Base-by-base conservation (phyloP, 2,888 invertebrate species). In the Dryobotodes eremita region DNA sequence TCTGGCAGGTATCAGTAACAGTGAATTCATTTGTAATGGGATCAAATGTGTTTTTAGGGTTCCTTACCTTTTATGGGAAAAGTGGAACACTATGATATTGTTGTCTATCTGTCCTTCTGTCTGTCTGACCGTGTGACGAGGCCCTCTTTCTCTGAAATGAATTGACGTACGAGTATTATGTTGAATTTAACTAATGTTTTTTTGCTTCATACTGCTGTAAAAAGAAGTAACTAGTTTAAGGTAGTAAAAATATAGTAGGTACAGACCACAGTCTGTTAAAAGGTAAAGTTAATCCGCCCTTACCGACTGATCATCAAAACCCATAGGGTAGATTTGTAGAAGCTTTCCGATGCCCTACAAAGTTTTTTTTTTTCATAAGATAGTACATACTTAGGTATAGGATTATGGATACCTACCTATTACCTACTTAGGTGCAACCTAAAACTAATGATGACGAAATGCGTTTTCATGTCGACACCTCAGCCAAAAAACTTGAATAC, bases 1-100 rank as follows among this genome's bases (percentile, higher is more conserved):
- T 79, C 20, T 53, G 57, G 53, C 79, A 83, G 84, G 69, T 83
- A 79, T 77, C 20, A 69, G 26, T 83, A 36, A 83, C 78, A 79
- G 57, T 78, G 31, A 64, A 26, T 57, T 26, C 26, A 53, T 70
- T 78, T 69, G 20, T 69, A 31, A 59, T 68, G 20, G 8, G 17
- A 36, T 57, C 15, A 20, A 64, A 42, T 55, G 4, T 50, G 55
- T 23, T 65, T 79, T 31, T 75, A 50, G 36, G 23, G 62, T 79
- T 48, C 26, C 31, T 80, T 71, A 26, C 8, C 10, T 46, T 48
- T 26, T 26, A 57, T 6, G 11, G 7, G 0, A 55, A 20, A 31
- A 48, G 5, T 7, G 23, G 8, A 31, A 55, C 11, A n/a, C 2
- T 20, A 55, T 74, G 4, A 20, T 8, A n/a, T 42, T 48, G 6